These are phyloP conservation scores for Nymphalis polychloros DNA, from an alignment of 2,888 invertebrate species.

Conservation along the genomic window DNA sequence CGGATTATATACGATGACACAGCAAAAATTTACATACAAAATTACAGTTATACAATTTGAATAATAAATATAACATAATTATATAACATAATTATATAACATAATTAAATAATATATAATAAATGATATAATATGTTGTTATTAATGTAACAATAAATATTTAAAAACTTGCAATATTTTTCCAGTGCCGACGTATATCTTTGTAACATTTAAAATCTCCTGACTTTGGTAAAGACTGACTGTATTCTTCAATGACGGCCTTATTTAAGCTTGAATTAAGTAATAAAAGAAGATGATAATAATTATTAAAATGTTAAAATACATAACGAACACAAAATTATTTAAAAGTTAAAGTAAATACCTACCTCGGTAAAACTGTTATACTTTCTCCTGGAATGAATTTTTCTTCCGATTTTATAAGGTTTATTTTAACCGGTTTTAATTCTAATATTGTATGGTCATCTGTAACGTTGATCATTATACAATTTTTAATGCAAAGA, in stretches of 20 bases:
- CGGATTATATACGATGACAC: too few relatives aligned
- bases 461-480: slow-evolving; percentile 46
- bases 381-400: slow-evolving; percentile 62
- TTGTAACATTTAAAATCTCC: slow-evolving; percentile 69
- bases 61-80: too few relatives aligned
- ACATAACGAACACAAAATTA: not conserved
- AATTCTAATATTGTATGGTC: slow-evolving; percentile 50
- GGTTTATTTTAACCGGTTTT: slow-evolving; percentile 63
- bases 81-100: too few relatives aligned
- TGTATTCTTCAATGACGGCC: slow-evolving; percentile 61
- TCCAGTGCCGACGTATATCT: slow-evolving; percentile 78
- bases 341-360: not conserved
- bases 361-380: slow-evolving; percentile 71
- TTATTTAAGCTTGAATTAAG: slow-evolving; percentile 58
- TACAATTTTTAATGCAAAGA: too few relatives aligned
- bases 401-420: slow-evolving; percentile 52
- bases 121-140: too few relatives aligned
- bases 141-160: not conserved
- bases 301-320: not conserved
- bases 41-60: too few relatives aligned
- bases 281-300: slow-evolving; percentile 23
- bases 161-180: slow-evolving; percentile 72
- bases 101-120: too few relatives aligned
- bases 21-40: too few relatives aligned
- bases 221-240: slow-evolving; percentile 50